Base-by-base conservation (phyloP, 2,888 invertebrate genomes). In the Ochropacha duplaris region DNA sequence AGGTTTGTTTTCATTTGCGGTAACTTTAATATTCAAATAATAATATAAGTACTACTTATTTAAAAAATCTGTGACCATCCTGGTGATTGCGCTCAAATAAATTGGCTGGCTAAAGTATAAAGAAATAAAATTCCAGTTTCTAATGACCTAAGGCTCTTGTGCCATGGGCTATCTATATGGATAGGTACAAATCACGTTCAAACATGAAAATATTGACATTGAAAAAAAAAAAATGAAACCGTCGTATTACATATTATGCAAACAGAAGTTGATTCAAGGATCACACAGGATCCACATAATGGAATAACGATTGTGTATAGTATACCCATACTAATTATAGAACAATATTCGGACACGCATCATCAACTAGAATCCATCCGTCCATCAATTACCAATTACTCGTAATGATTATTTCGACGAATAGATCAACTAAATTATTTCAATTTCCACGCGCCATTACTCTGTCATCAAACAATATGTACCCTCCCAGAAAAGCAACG, bases 381-480 rank as follows among this genome's bases (percentile, higher is more conserved):
- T 24, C 50, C 16, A 26, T 26, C 24, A 50, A 16, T 24, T 50
- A 50, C 26, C 50, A 50, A 50, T 50, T 50, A 50, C 50, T 50
- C n/a, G 28, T 64, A 59, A 64, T 58, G 57, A 60, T 56, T 55
- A 58, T 60, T 58, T 58, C 28, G 59, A 58, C 55, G 62, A 62
- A 63, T 49, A 44, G 65, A 70, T 62, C 59, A 55, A 50, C 56
- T 54, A 62, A 70, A 71, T 68, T 64, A 73, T 69, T 69, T 64
- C 64, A 66, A 74, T 71, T 68, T 69, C 65, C 67, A 68, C 64
- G 68, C 68, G 66, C 67, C 77, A 74, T 76, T 72, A 71, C 70
- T 57, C 64, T 56, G 50, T 49, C 61, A 63, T 55, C 54, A 58
- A 63, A 57, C 69, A 59, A 67, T 70, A 66, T 65, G 67, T 24